A percentile compares a stretch with the other conserved stretches of the same genome.
Conservation (phyloP, 2,113 vertebrate species). For the Balaenoptera acutorostrata region DNA sequence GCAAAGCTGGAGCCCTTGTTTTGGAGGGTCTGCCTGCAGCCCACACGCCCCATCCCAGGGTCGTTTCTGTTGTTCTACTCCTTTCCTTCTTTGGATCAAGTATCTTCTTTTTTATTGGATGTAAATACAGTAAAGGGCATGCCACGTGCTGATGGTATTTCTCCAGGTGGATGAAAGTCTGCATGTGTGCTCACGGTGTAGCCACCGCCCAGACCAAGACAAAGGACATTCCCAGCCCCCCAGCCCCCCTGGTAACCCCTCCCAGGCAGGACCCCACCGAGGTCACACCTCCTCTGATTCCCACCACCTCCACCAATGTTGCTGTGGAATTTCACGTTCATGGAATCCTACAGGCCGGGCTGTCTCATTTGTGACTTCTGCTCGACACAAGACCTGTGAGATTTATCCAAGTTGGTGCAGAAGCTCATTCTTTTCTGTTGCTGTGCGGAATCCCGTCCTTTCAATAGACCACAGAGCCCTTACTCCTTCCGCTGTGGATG, state of each 20-base stretch:
- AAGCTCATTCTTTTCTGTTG: background rate
- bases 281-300: background rate
- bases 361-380: background rate
- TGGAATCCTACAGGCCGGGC: rapidly evolving
- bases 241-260: background rate
- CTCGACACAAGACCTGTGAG: background rate
- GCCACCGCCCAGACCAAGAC: rapidly evolving
- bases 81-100: background rate
- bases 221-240: background rate
- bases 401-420: rapidly evolving
- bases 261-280: background rate
- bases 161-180: background rate
- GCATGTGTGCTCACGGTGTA: rapidly evolving
- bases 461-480: rapidly evolving
- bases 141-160: rapidly evolving
- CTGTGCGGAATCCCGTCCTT: background rate
- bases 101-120: rapidly evolving
- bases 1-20: rapidly evolving
- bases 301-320: rapidly evolving
- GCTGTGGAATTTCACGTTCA: rapidly evolving
- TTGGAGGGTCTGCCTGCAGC: background rate
- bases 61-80: rapidly evolving
- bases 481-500: no score
- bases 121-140: rapidly evolving
- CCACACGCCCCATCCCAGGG: rapidly evolving